A percentile compares a stretch with the other conserved stretches of the same genome.
phyloP scores from a whole-genome alignment of 2,797 vertebrate genomes.

The Hydrolagus colliei region DNA sequence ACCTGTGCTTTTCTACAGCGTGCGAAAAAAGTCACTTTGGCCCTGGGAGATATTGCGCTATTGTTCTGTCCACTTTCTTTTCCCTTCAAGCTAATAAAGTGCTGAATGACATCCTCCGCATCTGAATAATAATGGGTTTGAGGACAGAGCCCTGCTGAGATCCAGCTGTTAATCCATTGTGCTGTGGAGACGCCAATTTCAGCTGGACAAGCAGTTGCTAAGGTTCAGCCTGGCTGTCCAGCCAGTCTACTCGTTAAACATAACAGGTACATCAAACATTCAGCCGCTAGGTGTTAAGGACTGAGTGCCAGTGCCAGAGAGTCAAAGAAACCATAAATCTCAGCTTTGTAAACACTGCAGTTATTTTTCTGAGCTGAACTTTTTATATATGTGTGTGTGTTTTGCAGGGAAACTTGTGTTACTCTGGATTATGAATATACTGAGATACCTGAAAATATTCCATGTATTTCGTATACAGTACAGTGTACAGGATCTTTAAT shows the following conservation, averaged over 20 bases:
- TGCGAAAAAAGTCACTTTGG: neutral
- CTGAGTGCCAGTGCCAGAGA: neutral
- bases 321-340: neutral
- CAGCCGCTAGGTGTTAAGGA: slow-evolving; percentile 30
- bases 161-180: too few species aligned
- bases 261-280: slow-evolving; percentile 37
- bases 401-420: neutral
- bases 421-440: neutral
- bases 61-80: neutral
- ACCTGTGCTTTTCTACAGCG: neutral
- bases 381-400: neutral
- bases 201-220: too few species aligned
- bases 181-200: too few species aligned
- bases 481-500: too few species aligned
- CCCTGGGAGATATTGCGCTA: neutral
- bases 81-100: neutral
- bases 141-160: too few species aligned
- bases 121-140: too few species aligned
- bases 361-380: neutral
- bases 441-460: neutral
- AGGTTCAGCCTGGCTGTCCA: too few species aligned
- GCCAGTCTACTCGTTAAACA: too few species aligned
- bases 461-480: neutral
- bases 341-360: slow-evolving; percentile 27
- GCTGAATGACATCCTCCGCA: neutral